Evolutionary conservation across 2,888 invertebrate genomes (phyloP), one percentile per base, ranked within the genome.

Genomic region (Cantharis flavilabris): DNA sequence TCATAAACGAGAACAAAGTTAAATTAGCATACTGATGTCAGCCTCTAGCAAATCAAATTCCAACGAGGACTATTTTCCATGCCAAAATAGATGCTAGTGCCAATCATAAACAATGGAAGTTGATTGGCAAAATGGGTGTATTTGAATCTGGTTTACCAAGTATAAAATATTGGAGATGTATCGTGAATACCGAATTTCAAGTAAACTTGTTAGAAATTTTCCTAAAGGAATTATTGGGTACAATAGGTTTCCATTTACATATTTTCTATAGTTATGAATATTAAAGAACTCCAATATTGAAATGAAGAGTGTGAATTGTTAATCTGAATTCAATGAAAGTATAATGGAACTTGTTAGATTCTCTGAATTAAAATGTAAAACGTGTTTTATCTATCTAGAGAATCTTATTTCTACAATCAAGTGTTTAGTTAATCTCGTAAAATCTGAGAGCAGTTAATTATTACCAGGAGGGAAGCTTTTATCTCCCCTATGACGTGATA

Each of bases 41-140:
- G 73, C 75, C 73, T 78, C 73, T 67, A 73, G 73, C 73, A 78
- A 78, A 76, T 76, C 76, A 76, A 78, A 76, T 71, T 72, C 72
- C 72, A 72, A n/a, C 72, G 76, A 73, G 75, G 76, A 78, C 76
- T 72, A 76, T 78, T 78, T 67, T 78, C 75, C 78, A 73, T 78
- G 73, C 62, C 71, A 70, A 78, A 78, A 78, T 76, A 76, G 78
- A 70, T 67, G 67, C 62, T 71, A 78, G 62, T 76, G 69, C 73
- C 73, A 78, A 74, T 78, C 78, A 78, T 74, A 78, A 78, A 78
- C 78, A 78, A 78, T 78, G 63, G 73, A 72, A 78, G 78, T 74
- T 78, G 78, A 78, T 78, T 78, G 78, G 73, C 76, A 78, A 78
- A 67, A 78, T 73, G 78, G 74, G 76, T 71, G 73, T 23, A 63